These are phyloP conservation scores for Chlorodrepanis virens DNA, from an alignment of 2,113 vertebrate species.

Conservation along the genomic window DNA sequence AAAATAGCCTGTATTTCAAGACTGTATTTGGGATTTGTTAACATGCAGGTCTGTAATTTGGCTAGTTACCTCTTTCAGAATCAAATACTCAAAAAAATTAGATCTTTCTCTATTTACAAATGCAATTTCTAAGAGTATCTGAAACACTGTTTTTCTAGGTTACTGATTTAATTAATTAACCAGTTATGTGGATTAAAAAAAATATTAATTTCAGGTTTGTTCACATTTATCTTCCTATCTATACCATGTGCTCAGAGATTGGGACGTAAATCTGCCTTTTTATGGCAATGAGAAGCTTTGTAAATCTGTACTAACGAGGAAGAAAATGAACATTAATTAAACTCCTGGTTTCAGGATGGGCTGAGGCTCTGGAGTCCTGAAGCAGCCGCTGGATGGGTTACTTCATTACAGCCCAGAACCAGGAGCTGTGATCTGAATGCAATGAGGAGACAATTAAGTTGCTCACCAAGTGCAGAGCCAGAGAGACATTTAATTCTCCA, in stretches of 20 bases:
- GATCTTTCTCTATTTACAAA: background rate
- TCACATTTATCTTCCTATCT: background rate
- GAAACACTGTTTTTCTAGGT: background rate
- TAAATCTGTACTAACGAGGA: conserved; percentile 55
- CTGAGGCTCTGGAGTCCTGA: conserved; percentile 31
- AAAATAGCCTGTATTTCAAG: background rate
- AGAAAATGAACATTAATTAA: conserved; percentile 64
- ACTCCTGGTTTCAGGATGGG: background rate
- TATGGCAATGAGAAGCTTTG: background rate
- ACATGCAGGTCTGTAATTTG: background rate
- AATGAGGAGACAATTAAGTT: conserved; percentile 65
- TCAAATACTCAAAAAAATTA: background rate
- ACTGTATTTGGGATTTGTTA: background rate
- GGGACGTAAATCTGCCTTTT: conserved; percentile 7
- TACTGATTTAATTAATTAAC: background rate
- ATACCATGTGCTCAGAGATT: background rate
- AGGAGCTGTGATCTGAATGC: conserved; percentile 58
- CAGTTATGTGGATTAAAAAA: background rate
- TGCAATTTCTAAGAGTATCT: background rate
- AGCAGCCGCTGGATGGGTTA: background rate
- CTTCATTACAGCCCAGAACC: conserved; percentile 54
- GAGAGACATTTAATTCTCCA: conserved; percentile 59
- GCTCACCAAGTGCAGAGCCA: conserved; percentile 39
- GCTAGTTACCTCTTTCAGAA: background rate
- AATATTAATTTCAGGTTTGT: conserved; percentile 12